These are phyloP conservation scores for Danaus chrysippus DNA, from an alignment of 2,888 invertebrate genomes.

Conservation along the genomic window DNA sequence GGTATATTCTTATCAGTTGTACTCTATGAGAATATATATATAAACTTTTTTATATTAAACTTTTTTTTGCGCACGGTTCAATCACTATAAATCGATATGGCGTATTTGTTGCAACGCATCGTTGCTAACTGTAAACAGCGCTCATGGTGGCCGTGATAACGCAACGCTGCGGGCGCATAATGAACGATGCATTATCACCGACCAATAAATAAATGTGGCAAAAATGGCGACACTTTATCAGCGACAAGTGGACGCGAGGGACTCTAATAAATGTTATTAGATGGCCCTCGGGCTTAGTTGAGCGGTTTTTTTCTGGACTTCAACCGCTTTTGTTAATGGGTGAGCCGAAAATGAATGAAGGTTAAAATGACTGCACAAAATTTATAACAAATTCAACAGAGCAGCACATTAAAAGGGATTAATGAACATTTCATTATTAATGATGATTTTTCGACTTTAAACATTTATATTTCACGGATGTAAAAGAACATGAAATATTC, in stretches of 20 bases:
- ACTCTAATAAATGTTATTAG: conserved; percentile 79
- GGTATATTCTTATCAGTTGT: too few relatives aligned
- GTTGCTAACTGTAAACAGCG: background rate
- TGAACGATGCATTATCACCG: conserved; percentile 66
- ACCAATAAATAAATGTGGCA: conserved; percentile 77
- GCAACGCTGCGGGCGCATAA: conserved; percentile 47
- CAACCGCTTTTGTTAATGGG: conserved; percentile 74
- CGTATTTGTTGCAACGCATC: too few relatives aligned
- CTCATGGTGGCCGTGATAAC: background rate
- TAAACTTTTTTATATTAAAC: too few relatives aligned
- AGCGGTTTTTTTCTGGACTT: conserved; percentile 62
- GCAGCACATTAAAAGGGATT: too few relatives aligned
- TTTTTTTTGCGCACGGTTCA: too few relatives aligned
- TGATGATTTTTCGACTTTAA: too few relatives aligned
- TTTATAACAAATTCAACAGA: conserved; percentile 36
- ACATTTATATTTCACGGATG: too few relatives aligned
- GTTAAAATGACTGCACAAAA: conserved; percentile 47
- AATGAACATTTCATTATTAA: too few relatives aligned
- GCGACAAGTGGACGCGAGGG: conserved; percentile 76
- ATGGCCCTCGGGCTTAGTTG: conserved; percentile 77
- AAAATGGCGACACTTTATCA: conserved; percentile 79
- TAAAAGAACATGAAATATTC: too few relatives aligned
- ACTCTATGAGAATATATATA: too few relatives aligned
- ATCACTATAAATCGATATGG: too few relatives aligned
- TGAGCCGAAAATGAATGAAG: conserved; percentile 70